Base-by-base conservation (phyloP, 64 coral and sea anemone species). In the Anthopleura sola region DNA sequence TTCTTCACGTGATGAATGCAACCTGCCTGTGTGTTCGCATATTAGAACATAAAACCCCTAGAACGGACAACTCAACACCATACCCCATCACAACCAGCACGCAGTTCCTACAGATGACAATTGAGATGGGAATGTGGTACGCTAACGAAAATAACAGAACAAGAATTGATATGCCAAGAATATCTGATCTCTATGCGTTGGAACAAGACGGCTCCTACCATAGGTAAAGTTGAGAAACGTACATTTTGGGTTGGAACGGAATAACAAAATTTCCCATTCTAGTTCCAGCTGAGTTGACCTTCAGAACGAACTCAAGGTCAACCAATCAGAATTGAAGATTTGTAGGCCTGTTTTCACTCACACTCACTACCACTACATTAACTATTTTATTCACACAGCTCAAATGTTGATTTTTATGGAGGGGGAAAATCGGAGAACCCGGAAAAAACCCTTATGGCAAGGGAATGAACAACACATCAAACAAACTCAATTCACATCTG, bases 21-120 rank as follows among this genome's bases (percentile, higher is more conserved):
- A 91, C 92, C 6, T 87, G 88, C 56, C 90, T 87, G 23, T 95
- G 87, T 89, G 93, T 99, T 17, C 84, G 97, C 51, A 91, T 99
- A 24, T 84, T 99, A 6, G 92, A 89, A 50, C 97, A 99, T 58
- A 78, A 47, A 15, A 85, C 85, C 29, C 83, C 92, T 14, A 55
- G 26, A 37, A 80, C 85, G 20, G 75, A 57, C 39, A 87, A 28
- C 36, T 62, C 78, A n/a, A 24, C 56, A 16, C 78, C 18, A 24
- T 85, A 48, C 66, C 33, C 75, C 48, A 83, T 36, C 23, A 40
- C 23, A 28, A 89, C 88, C 36, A 91, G 87, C 17, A 91, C 84
- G 8, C 82, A 86, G 83, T 98, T 98, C 74, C 84, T 98, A 21
- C 84, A 98, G 40, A 49, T 98, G 75, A 83, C 92, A 5, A 40